Evolutionary conservation across 1,140 invertebrate genomes (phyloP).

Genomic region (Heterodera carotae): DNA sequence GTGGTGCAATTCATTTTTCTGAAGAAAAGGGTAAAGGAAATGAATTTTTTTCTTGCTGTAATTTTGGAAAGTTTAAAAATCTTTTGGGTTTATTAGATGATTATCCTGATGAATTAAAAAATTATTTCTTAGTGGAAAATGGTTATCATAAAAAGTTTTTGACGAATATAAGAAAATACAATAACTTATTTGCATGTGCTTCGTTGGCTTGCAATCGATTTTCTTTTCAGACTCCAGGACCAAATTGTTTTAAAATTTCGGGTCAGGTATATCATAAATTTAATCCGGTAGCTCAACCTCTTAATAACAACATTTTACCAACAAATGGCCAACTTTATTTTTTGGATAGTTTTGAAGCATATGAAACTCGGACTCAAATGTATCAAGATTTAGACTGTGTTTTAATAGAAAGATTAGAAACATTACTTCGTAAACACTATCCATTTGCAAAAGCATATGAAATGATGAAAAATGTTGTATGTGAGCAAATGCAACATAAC

Average conservation of each 20-base stretch:
- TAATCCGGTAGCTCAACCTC: not conserved
- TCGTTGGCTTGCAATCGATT: no score
- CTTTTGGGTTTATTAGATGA: not conserved
- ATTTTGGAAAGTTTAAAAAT: not conserved
- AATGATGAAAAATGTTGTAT: not conserved
- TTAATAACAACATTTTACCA: not conserved
- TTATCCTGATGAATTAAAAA: not conserved
- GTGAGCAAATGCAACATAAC: not conserved
- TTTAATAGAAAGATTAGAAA: not conserved
- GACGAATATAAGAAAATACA: no score
- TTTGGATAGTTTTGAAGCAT: not conserved
- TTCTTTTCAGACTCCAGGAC: not conserved
- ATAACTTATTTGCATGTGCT: no score
- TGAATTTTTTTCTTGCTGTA: not conserved
- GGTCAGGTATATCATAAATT: no score
- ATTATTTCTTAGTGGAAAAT: not conserved
- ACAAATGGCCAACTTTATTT: conserved; percentile 4
- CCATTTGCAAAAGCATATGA: not conserved
- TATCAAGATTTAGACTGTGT: not conserved
- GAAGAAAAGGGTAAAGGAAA: conserved; percentile 1
- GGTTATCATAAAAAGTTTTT: not conserved
- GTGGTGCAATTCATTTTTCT: not conserved
- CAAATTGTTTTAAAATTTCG: no score
- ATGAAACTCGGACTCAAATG: not conserved
- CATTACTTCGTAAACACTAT: not conserved